phyloP scores from a whole-genome alignment of 2,113 vertebrate species.

The Plecotus auritus region DNA sequence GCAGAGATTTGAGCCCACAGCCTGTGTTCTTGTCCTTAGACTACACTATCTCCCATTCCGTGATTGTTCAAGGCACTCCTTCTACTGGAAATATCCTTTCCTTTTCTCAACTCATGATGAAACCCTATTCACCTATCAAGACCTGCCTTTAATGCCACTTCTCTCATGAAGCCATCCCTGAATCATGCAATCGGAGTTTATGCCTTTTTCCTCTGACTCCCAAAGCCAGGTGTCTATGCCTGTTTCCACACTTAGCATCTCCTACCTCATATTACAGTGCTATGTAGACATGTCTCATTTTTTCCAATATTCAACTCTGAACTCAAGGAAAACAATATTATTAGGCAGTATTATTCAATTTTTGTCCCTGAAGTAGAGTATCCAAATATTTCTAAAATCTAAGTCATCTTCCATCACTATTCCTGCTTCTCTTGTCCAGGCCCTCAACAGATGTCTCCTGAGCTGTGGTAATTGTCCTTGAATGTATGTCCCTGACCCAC shows the following conservation, averaged over 20 bases:
- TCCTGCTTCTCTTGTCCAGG: not conserved
- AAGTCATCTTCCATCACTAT: not conserved
- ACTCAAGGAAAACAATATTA: not conserved
- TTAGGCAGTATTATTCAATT: not conserved
- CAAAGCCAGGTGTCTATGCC: not conserved
- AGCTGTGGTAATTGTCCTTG: not conserved
- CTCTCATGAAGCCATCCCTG: not conserved
- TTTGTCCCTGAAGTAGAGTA: not conserved
- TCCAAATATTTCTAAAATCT: not conserved
- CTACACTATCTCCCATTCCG: not conserved
- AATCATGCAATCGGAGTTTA: not conserved
- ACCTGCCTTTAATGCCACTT: not conserved
- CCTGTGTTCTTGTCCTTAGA: too few species aligned
- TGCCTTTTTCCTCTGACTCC: not conserved
- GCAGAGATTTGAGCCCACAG: not conserved
- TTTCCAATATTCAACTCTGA: not conserved
- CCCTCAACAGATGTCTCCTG: not conserved
- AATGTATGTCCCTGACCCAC: not conserved
- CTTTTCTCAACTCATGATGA: not conserved
- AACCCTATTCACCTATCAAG: not conserved
- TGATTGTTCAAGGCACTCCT: not conserved
- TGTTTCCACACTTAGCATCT: not conserved
- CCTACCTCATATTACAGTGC: not conserved
- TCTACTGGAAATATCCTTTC: not conserved
- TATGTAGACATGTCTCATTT: not conserved